Base-by-base conservation (phyloP, 2,113 vertebrate genomes). In the Leucopternis melanops region DNA sequence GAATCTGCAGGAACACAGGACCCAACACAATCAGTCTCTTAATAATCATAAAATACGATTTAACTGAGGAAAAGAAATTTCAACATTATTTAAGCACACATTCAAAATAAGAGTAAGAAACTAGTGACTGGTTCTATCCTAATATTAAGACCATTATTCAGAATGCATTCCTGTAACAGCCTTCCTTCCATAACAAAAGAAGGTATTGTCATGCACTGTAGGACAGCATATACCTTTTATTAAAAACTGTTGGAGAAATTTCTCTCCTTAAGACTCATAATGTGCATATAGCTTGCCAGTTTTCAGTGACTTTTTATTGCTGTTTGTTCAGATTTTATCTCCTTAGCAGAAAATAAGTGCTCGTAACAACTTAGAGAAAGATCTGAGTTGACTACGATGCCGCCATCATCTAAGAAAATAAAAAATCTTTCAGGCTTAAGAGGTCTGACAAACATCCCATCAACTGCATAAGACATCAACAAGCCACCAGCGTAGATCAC, bases 401-500 rank as follows among this genome's bases (percentile, higher is more conserved):
- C 29, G n/a, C n/a, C n/a, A n/a, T n/a, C n/a, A n/a, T 7, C 52
- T n/a, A 57, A 50, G 11, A 81, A 74, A 79, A 81, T 20, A 32
- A 0, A 5, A 74, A 67, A 63, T 23, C 40, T 74, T 81, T 63
- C 59, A 83, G 32, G 22, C 11, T 81, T 58, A 29, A 55, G n/a
- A 63, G 8, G 2, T 69, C 55, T 50, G 58, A 81, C 29, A 57
- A 62, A 47, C 5, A 73, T 16, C 34, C 22, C 20, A 23, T 13
- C 18, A 75, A 44, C n/a, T 52, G 10, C 1, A 4, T 11, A 42
- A 42, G 12, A 26, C 27, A 57, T 13, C 52, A 55, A 14, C 2
- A 66, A 47, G 47, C 8, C 36, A 55, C 38, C 15, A 55, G 13
- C 0, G 0, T 4, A n/a, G 34, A 29, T 19, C 45, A 16, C 17